Evolutionary conservation across 2,113 vertebrate genomes (phyloP).

Genomic region (Aramus guarauna): DNA sequence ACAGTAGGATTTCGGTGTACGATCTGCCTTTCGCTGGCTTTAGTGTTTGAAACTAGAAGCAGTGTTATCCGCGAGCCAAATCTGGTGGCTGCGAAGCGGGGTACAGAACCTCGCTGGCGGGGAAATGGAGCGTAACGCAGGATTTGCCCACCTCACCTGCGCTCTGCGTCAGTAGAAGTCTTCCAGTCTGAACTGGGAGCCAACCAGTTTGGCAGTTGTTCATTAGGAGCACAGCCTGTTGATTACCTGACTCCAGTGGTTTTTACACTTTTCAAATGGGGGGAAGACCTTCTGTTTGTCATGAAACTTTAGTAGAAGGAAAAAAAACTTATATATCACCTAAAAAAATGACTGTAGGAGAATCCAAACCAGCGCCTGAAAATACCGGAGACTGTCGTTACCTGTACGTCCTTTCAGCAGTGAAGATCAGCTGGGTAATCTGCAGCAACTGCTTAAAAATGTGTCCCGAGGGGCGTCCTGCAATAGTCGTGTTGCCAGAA

Average conservation of each 20-base stretch:
- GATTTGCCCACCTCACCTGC: fast-evolving
- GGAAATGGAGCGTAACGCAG: fast-evolving
- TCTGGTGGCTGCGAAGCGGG: fast-evolving
- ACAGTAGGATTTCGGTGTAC: fast-evolving
- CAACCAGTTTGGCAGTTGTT: fast-evolving
- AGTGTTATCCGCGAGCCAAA: fast-evolving
- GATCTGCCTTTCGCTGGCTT: fast-evolving
- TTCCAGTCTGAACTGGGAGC: neutral
- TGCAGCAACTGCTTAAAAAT: neutral
- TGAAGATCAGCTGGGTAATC: neutral
- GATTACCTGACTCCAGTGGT: fast-evolving
- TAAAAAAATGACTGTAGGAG: neutral
- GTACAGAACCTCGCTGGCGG: fast-evolving
- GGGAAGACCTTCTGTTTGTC: neutral
- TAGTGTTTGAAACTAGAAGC: neutral
- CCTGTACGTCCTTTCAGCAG: neutral
- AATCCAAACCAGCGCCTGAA: neutral
- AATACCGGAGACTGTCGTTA: fast-evolving
- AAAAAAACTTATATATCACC: neutral
- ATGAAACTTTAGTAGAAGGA: fast-evolving
- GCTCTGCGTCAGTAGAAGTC: fast-evolving
- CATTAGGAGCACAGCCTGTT: fast-evolving
- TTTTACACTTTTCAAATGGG: neutral
- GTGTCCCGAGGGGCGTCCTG: neutral
- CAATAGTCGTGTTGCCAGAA: neutral